Conservation (phyloP, 2,113 vertebrate genomes). For the Lontra canadensis region DNA sequence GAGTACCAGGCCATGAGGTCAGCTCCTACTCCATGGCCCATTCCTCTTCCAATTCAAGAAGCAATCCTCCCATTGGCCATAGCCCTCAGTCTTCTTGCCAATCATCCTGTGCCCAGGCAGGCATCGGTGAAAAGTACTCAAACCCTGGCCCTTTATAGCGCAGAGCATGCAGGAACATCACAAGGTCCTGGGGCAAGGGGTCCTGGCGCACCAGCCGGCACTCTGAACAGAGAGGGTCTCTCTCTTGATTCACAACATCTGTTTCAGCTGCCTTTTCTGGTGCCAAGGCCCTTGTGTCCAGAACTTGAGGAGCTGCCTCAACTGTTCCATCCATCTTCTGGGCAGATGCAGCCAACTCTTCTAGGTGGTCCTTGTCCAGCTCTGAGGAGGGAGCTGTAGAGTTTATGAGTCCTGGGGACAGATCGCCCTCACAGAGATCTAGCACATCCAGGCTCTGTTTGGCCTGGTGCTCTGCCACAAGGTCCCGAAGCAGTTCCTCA, state of each 20-base stretch:
- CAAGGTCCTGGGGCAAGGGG: conserved; percentile 92
- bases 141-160: conserved; percentile 95
- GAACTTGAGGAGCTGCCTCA: neutral
- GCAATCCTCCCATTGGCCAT: accelerated
- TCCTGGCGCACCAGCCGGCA: conserved; percentile 89
- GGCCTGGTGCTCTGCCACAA: conserved; percentile 91
- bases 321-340: conserved; percentile 37
- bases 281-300: neutral
- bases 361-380: neutral
- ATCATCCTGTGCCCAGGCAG: conserved; percentile 94
- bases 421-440: conserved; percentile 84
- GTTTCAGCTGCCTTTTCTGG: neutral
- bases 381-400: neutral
- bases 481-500: conserved; percentile 90
- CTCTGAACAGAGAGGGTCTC: conserved; percentile 92
- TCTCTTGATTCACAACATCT: conserved; percentile 58
- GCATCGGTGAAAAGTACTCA: conserved; percentile 92
- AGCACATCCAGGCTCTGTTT: conserved; percentile 91
- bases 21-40: neutral
- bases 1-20: neutral
- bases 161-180: conserved; percentile 97
- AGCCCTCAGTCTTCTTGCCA: conserved; percentile 85
- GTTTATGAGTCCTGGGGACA: conserved; percentile 68
- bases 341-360: neutral
- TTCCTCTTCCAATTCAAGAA: neutral